Evolutionary conservation across 1,140 invertebrate genomes (phyloP), one percentile per base, ranked within the genome.

Genomic region (Adoxophyes honmai): DNA sequence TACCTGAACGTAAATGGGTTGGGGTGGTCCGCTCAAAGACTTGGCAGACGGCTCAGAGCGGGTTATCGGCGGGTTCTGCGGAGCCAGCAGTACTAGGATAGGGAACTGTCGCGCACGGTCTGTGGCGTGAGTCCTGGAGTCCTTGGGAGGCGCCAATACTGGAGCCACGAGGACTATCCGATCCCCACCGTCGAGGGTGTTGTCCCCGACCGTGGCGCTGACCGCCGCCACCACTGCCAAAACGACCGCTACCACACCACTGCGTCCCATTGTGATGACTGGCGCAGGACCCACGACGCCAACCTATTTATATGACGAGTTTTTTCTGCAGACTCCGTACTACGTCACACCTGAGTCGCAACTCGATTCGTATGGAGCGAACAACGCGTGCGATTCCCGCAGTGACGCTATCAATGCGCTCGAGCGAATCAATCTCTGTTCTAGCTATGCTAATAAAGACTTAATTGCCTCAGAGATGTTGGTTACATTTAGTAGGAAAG

Each of bases 1-100:
- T 64, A 88, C 85, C 81, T 85, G 72, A n/a, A 88, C 85, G 39
- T 88, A 86, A 62, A 88, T 84, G 8, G 83, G 85, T 52, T 77
- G 66, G 5, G 72, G 73, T 53, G 78, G 75, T n/a, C 72, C 61
- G 36, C 66, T 64, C 33, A 88, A 53, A 16, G 82, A 77, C 54
- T 84, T 88, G 0, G 80, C 64, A 56, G 78, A 69, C 0, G 71
- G 73, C 51, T 86, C 77, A 4, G 35, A 55, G 0, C 68, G 65
- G 0, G 14, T 34, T 13, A 68, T 68, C 0, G 65, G 52, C 9
- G 42, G 60, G 51, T 80, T 73, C 11, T 73, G 54, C 34, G 73
- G 82, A 15, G 83, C 70, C 4, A 84, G 66, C 11, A 88, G 69
- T 48, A 88, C 76, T 57, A 88, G 57, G n/a, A 88, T 79, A 0